Evolutionary conservation across 2,113 vertebrate genomes (phyloP), one percentile per base, ranked within the genome.

Genomic region (Tachuris rubrigastra): DNA sequence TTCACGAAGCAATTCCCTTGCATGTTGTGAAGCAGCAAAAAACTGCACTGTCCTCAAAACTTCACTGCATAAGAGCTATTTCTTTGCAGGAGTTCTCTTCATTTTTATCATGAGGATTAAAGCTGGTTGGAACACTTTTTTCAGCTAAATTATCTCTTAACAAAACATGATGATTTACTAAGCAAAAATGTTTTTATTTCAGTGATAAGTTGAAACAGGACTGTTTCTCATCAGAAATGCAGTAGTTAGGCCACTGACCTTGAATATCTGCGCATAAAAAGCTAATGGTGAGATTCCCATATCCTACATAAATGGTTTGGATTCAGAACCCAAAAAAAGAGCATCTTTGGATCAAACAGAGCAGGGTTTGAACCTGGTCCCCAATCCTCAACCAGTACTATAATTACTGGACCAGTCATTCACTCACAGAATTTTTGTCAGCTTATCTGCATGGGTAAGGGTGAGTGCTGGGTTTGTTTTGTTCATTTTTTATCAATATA

Each of bases 401-500:
- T n/a, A 31, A 31, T 77, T 73, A 27, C n/a, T 17, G 37, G 63
- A 39, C 46, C 55, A 39, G 67, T 46, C 60, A 13, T 30, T 87
- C 20, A 19, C 66, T 73, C 6, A 1, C 58, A 75, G 22, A 68
- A 58, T 68, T 72, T 80, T 60, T 77, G 58, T 60, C 63, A 69
- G 82, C 25, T 89, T 84, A 72, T 81, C 73, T 87, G 60, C 66
- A 27, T 84, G 65, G 14, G 27, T 75, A 62, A 69, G 74, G 52
- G 41, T 3, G 20, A 90, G 30, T 8, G 68, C 83, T 21, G 33
- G 35, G 37, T 84, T 90, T 58, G 82, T 83, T 92, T 77, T 41
- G 66, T 89, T 94, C 86, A 22, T 52, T 91, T 93, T 93, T 93
- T 93, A 82, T 46, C 89, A 53, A 78, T 89, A 91, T 4, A 91